Base-by-base conservation (phyloP, 2,113 vertebrate genomes). In the Heteronetta atricapilla region DNA sequence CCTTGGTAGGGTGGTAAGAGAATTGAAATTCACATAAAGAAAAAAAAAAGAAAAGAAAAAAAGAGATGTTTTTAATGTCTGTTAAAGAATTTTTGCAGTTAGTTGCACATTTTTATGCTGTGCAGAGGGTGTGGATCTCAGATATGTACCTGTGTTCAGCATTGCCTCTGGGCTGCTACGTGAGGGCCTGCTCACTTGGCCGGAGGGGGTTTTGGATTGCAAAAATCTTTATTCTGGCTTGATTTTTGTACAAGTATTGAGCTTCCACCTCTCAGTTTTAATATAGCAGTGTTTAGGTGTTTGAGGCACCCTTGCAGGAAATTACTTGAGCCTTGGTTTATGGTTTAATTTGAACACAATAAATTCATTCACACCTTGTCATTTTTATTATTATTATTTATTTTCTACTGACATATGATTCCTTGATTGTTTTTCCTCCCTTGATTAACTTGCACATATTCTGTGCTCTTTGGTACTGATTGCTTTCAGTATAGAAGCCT, bases 201-300 rank as follows among this genome's bases (percentile, higher is more conserved):
- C 66, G 16, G 33, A 69, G 3, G 2, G 6, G 1, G 0, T 13
- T 83, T 60, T 6, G 15, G 14, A 22, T 46, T 91, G 21, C 11
- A 55, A 64, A 83, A 84, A 31, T 15, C 10, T 17, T 87, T 28
- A 3, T 26, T 87, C 46, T 74, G 29, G 6, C 38, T 89, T 62
- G 20, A 11, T 36, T 82, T 72, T 90, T 68, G 7, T 69, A n/a
- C 46, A 62, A 62, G 14, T 46, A 38, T 21, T 77, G 31, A 52
- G 25, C 28, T 68, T 83, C 50, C 10, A 23, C 3, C 1, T 1
- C 6, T 9, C 14, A 62, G 0, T 8, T 91, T 83, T 55, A 83
- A 22, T 28, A 34, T 19, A 46, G 22, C 5, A 28, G 4, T 0
- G 0, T 75, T 77, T 60, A 52, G 7, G 6, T 29, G 11, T 60